phyloP scores from a whole-genome alignment of 2,797 vertebrate genomes.

The Danio kyathit region DNA sequence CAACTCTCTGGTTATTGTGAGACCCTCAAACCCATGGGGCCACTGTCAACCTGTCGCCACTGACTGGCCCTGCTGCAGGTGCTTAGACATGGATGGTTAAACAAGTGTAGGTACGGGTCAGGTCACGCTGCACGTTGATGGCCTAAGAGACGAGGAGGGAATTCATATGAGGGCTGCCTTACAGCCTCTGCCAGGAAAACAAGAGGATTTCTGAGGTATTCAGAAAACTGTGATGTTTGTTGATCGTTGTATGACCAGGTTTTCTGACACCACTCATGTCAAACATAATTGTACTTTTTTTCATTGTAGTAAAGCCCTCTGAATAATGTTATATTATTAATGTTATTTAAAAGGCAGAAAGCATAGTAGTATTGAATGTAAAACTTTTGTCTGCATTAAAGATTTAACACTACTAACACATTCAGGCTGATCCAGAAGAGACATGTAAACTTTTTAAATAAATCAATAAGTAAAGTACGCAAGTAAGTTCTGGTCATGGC shows the following conservation, averaged over 20 bases:
- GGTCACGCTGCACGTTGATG: constrained; percentile 60
- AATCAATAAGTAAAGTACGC: too few relatives aligned
- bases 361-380: background rate
- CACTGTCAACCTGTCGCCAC: constrained; percentile 56
- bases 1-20: constrained; percentile 73
- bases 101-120: constrained; percentile 63
- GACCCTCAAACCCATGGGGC: constrained; percentile 60
- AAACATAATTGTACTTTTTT: background rate
- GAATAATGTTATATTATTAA: background rate
- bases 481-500: too few relatives aligned
- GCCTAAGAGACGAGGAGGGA: constrained; percentile 5
- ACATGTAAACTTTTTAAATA: too few relatives aligned
- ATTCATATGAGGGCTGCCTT: constrained; percentile 8
- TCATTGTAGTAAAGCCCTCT: background rate
- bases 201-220: background rate
- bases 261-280: background rate
- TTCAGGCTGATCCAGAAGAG: too few relatives aligned
- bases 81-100: constrained; percentile 66
- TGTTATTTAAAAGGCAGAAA: background rate
- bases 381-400: background rate
- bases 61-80: constrained; percentile 58
- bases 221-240: background rate
- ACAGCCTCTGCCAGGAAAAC: background rate
- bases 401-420: too few relatives aligned
- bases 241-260: background rate